These are phyloP conservation scores for Nysson spinosus DNA, from an alignment of 2,888 invertebrate species.

Conservation along the genomic window DNA sequence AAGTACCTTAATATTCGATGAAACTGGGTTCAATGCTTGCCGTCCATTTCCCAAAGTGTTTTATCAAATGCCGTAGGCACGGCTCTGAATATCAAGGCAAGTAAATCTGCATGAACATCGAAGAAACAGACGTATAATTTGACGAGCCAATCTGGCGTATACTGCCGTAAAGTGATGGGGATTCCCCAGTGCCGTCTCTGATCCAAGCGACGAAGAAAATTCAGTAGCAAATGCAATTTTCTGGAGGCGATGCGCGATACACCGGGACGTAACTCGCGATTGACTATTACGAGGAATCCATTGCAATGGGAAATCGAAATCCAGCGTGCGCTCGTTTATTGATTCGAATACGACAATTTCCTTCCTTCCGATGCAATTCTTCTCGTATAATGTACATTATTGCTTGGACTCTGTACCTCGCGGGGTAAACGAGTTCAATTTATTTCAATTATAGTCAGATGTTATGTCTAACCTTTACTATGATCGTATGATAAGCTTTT, in stretches of 20 bases:
- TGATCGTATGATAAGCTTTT: too few species aligned
- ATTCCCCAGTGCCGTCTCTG: background rate
- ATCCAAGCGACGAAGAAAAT: background rate
- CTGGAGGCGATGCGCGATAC: conserved; percentile 10
- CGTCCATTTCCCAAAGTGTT: too few species aligned
- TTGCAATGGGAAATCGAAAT: conserved; percentile 10
- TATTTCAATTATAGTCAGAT: too few species aligned
- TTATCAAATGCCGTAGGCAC: too few species aligned
- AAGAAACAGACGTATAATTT: background rate
- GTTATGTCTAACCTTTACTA: too few species aligned
- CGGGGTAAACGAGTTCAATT: too few species aligned
- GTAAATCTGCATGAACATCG: background rate
- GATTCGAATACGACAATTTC: conserved; percentile 3
- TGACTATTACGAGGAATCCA: conserved; percentile 5
- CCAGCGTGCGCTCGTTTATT: background rate
- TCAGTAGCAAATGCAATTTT: conserved; percentile 17
- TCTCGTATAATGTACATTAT: too few species aligned
- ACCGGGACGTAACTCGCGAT: conserved; percentile 6
- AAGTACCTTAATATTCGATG: too few species aligned
- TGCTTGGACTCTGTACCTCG: too few species aligned
- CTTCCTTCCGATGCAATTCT: background rate
- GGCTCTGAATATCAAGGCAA: background rate
- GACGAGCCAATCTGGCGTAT: conserved; percentile 1
- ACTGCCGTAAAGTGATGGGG: background rate
- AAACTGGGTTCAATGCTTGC: too few species aligned